Evolutionary conservation across 2,888 invertebrate species (phyloP).

Genomic region (Epistrophe eligans): DNA sequence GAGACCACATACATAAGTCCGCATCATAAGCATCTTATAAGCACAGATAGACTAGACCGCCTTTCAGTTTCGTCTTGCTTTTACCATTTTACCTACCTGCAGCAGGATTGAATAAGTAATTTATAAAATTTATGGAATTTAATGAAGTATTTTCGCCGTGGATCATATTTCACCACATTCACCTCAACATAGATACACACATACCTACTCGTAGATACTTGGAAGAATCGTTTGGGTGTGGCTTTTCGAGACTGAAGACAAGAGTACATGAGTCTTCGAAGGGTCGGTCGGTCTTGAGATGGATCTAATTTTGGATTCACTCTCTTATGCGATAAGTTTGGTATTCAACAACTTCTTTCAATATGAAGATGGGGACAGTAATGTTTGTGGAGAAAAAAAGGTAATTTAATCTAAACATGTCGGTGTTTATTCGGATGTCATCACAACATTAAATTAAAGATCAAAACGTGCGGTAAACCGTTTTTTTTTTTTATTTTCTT

Average conservation of each 20-base stretch:
- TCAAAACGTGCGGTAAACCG: slow-evolving; percentile 52
- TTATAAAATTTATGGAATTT: slow-evolving; percentile 69
- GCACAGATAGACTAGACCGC: neutral
- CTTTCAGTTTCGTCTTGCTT: slow-evolving; percentile 20
- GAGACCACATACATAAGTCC: neutral
- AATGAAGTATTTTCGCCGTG: slow-evolving; percentile 50
- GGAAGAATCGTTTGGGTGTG: slow-evolving; percentile 44
- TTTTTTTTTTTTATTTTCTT: neutral
- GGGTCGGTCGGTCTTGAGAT: slow-evolving; percentile 14
- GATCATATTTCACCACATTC: slow-evolving; percentile 54
- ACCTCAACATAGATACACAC: neutral
- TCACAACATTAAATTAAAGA: slow-evolving; percentile 55
- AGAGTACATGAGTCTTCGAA: neutral
- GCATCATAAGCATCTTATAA: neutral
- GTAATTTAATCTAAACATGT: slow-evolving; percentile 49
- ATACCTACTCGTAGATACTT: neutral
- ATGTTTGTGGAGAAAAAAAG: slow-evolving; percentile 25
- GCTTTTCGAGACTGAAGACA: neutral
- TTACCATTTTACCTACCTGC: slow-evolving; percentile 11
- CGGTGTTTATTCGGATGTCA: slow-evolving; percentile 58
- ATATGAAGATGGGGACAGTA: neutral
- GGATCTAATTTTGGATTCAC: slow-evolving; percentile 36
- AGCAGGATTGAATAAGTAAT: slow-evolving; percentile 55
- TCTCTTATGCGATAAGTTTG: neutral
- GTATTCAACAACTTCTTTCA: slow-evolving; percentile 16